Base-by-base conservation (phyloP, 2,888 invertebrate genomes). In the Microctonus brassicae region DNA sequence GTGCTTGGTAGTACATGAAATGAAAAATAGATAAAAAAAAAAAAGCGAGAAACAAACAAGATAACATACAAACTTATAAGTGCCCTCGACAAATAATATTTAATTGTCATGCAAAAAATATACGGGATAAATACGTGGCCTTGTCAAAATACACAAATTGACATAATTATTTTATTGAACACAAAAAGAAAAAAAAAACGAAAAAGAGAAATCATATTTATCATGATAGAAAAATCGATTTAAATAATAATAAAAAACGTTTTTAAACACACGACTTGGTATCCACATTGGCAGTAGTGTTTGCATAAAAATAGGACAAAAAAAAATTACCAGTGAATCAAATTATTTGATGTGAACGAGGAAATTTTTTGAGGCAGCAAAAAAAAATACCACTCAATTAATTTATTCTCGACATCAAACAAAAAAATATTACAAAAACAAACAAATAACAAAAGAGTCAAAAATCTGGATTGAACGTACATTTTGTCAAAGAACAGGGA, bases 291-390 rank as follows among this genome's bases (percentile, higher is more conserved):
- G 4, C n/a, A 11, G n/a, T n/a, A 39, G 13, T 55, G 26, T 13
- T 2, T 3, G 11, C 17, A 24, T n/a, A 9, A 57, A 57, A 26
- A 10, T 2, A 13, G 11, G 22, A 64, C 10, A 52, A 26, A 63
- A 52, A 47, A 52, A 62, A 73, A 69, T 65, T 57, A 71, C 62
- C 61, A 69, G 69, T 52, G 64, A 72, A 58, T 67, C 34, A 29
- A 73, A 17, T 70, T 68, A 5, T 58, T 64, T 42, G 58, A 66
- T 47, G 47, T 67, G 26, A 62, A 69, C 66, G 34, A 65, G 24
- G 62, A 70, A 55, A 55, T 69, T 57, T 63, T 63, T 65, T 55
- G 53, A 58, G 39, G 72, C 58, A 24, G 70, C 57, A 57, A 64
- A 64, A 70, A 70, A 61, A 47, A 47, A 47, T n/a, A 17, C 47